phyloP scores from a whole-genome alignment of 2,888 invertebrate species.

The Trissolcus brochymenae region DNA sequence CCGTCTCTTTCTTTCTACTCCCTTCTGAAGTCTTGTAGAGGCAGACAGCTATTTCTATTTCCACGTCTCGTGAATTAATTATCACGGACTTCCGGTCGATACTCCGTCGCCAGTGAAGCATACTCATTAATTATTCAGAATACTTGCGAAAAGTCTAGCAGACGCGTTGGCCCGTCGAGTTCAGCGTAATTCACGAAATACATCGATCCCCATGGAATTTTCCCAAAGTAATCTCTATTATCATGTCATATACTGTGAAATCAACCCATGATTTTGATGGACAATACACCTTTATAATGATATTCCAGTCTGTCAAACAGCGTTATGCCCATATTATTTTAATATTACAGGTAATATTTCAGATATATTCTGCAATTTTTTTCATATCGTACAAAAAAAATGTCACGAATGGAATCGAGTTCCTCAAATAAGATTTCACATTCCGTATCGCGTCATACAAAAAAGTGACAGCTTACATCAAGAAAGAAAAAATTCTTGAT shows the following conservation, averaged over 20 bases:
- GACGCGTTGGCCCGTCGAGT: conserved; percentile 54
- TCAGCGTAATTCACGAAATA: conserved; percentile 49
- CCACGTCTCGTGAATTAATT: conserved; percentile 71
- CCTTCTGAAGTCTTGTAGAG: conserved; percentile 31
- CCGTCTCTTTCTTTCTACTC: conserved; percentile 53
- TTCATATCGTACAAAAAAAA: too few relatives aligned
- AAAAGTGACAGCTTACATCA: too few relatives aligned
- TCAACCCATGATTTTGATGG: not conserved
- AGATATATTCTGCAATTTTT: too few relatives aligned
- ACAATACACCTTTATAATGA: too few relatives aligned
- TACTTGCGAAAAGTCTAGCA: conserved; percentile 59
- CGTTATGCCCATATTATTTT: too few relatives aligned
- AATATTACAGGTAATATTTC: too few relatives aligned
- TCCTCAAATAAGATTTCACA: too few relatives aligned
- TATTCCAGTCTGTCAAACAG: too few relatives aligned
- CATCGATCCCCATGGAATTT: conserved; percentile 48
- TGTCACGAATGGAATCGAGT: too few relatives aligned
- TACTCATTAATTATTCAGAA: conserved; percentile 66
- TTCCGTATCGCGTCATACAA: too few relatives aligned
- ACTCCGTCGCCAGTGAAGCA: conserved; percentile 65
- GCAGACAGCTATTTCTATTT: conserved; percentile 69
- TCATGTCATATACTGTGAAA: not conserved
- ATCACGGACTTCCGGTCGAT: conserved; percentile 69
- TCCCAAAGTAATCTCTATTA: conserved; percentile 19
- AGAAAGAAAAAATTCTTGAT: too few relatives aligned